Evolutionary conservation across 2,888 invertebrate genomes (phyloP), one percentile per base, ranked within the genome.

Genomic region (Drosophila atroscutellata): DNA sequence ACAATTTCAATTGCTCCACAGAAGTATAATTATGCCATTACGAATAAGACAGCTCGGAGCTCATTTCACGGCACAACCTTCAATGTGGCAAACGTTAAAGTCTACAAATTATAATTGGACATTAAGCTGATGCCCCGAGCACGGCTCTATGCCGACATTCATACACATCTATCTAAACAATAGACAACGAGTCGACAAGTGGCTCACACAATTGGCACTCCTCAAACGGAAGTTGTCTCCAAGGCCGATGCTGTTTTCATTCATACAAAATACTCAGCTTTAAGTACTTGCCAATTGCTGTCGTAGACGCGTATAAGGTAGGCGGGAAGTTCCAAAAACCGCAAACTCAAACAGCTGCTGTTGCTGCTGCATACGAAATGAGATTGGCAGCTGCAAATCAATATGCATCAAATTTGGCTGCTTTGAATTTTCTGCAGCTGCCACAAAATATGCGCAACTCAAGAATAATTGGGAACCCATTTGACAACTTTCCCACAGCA

Each of bases 81-180:
- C 80, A 57, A 54, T 69, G 49, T n/a, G 54, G n/a, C 28, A 39
- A 30, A 30, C 28, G 34, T 36, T 68, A 62, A 70, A 68, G 83
- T 87, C 56, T 66, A 73, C 76, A 80, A 89, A 79, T 77, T 74
- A 89, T 86, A 86, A 85, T 84, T 89, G 77, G 82, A 79, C 83
- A 79, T 80, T 70, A 83, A 80, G 83, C 77, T 57, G 68, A 55
- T 56, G 74, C 59, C 59, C 60, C 28, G 32, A 78, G 64, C 56
- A 63, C 34, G 58, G 52, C 32, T 51, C 30, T 11, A 60, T 68
- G 50, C 72, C 69, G 65, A 72, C 64, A 77, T 68, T 24, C 52
- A 36, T 18, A 26, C 52, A 36, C 18, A 26, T 24, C 7, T 20
- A 66, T 57, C 52, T 30, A 63, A 47, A 63, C 77, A 73, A 75